Conservation (phyloP, 2,888 invertebrate genomes). For the Volucella zonaria region DNA sequence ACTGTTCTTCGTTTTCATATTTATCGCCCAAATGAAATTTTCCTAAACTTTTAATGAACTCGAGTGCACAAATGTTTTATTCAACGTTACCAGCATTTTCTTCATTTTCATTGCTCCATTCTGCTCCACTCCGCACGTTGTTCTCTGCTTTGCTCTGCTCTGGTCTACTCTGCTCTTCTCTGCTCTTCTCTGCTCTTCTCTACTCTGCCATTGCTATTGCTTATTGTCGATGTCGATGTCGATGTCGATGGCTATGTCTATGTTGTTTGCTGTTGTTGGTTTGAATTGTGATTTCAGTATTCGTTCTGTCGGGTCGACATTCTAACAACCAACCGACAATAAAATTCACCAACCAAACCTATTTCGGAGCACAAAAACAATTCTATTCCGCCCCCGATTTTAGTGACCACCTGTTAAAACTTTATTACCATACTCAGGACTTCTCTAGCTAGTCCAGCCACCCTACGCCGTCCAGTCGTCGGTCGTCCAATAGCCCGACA, state of each 20-base stretch:
- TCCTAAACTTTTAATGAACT: constrained; percentile 66
- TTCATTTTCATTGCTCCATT: constrained; percentile 20
- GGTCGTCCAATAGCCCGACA: neutral
- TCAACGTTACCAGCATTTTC: constrained; percentile 50
- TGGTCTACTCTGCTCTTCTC: no score
- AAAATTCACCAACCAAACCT: constrained; percentile 39
- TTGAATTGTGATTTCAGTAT: no score
- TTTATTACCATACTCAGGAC: constrained; percentile 53
- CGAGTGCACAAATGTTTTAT: constrained; percentile 67
- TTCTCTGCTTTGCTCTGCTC: no score
- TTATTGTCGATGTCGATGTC: neutral
- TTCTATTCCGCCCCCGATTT: constrained; percentile 44
- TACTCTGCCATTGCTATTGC: neutral
- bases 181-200: no score
- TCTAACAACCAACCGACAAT: neutral
- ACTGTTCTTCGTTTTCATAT: constrained; percentile 53
- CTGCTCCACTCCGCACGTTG: no score
- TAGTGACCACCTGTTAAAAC: constrained; percentile 70
- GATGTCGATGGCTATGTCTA: neutral
- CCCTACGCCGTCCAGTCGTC: neutral
- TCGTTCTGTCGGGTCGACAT: no score
- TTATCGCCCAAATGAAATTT: constrained; percentile 61
- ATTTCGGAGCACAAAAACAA: constrained; percentile 55
- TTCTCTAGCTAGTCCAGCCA: neutral
- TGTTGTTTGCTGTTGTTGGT: neutral